Base-by-base conservation (phyloP, 2,888 invertebrate genomes). In the Drosophila imparisetae region DNA sequence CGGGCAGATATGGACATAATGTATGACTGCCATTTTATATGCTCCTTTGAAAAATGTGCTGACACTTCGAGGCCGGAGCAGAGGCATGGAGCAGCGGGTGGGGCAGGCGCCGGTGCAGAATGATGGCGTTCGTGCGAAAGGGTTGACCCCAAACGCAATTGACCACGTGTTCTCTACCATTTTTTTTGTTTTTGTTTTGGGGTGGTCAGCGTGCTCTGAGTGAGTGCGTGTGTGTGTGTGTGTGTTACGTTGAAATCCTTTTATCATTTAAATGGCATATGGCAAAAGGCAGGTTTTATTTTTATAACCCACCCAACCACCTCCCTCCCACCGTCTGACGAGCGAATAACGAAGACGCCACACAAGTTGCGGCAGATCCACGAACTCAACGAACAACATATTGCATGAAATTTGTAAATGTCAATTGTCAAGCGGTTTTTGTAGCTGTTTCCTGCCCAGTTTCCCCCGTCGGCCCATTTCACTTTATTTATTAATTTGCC, bases 111-210 rank as follows among this genome's bases (percentile, higher is more conserved):
- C 63, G 55, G 61, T 53, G 70, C 64, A 73, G 67, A 87, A 78
- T 89, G 82, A 87, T 90, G 88, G 87, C 89, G 67, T 73, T 80
- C 90, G 90, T 87, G 89, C 78, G 75, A 88, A 88, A 88, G 90
- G 90, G 90, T 86, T 87, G 91, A 89, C 91, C 89, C 90, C 90
- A 86, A 91, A 78, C 87, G 90, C 89, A 91, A 91, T 91, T 90
- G 89, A 89, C 91, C 89, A 88, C 87, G 83, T 90, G 86, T 83
- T 81, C 81, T 74, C 76, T 74, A 75, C 84, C 83, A 61, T 80
- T 67, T 78, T 54, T 52, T 72, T 63, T 71, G 50, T 55, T 60
- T 38, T n/a, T 10, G 10, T 27, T 53, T 36, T 10, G 36, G 55
- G 36, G 38, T 38, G 53, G 36, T 63, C 34, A 36, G 48, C 40